Conservation (phyloP, 1,140 invertebrate species). For the Eulimnadia texana region DNA sequence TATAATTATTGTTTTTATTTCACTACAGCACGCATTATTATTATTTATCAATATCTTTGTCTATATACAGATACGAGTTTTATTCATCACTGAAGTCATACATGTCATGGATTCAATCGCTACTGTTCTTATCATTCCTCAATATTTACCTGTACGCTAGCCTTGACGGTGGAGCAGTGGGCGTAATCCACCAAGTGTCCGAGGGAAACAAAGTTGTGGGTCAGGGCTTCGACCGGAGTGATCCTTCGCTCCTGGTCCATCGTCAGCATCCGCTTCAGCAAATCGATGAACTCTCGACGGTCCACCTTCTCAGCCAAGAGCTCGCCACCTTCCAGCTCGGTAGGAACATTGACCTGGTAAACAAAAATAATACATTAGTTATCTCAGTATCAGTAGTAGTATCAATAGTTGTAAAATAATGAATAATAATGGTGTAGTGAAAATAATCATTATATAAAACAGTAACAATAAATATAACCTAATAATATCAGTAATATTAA, state of each 20-base stretch:
- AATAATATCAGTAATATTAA: too few species aligned
- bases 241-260: constrained; percentile 93
- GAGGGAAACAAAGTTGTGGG: constrained; percentile 85
- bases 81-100: too few species aligned
- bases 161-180: constrained; percentile 90
- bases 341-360: constrained; percentile 76
- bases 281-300: constrained; percentile 87
- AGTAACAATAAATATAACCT: too few species aligned
- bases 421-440: too few species aligned
- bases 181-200: constrained; percentile 90
- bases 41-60: too few species aligned
- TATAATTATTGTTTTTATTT: too few species aligned
- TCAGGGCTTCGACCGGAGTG: constrained; percentile 85
- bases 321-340: constrained; percentile 88
- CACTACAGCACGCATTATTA: too few species aligned
- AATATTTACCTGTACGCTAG: constrained; percentile 46
- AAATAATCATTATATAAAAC: too few species aligned
- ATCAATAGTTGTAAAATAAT: too few species aligned
- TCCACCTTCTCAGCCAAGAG: constrained; percentile 91
- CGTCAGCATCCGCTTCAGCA: constrained; percentile 91
- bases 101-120: too few species aligned
- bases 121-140: too few species aligned
- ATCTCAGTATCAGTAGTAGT: neutral
- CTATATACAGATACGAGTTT: too few species aligned
- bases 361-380: neutral